These are phyloP conservation scores for Andrena flavipes DNA, from an alignment of 2,888 invertebrate genomes.

Conservation along the genomic window DNA sequence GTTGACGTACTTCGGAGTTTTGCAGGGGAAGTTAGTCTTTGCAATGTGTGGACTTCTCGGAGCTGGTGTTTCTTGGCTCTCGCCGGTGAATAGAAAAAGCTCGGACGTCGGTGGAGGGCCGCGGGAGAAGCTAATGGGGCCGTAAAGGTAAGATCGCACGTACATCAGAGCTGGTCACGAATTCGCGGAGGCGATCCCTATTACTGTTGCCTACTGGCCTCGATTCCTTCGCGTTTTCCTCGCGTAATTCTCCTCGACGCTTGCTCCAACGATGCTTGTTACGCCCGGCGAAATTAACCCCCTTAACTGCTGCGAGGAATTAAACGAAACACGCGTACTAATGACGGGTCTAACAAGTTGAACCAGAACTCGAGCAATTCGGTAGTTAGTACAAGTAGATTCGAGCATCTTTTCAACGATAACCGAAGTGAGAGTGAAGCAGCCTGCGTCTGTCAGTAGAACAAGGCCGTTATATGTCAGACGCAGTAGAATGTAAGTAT, in stretches of 20 bases:
- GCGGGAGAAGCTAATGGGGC: slow-evolving; percentile 54
- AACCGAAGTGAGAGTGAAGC: not conserved
- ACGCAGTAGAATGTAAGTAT: not conserved
- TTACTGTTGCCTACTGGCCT: slow-evolving; percentile 58
- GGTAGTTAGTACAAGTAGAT: too few species aligned
- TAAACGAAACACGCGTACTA: slow-evolving; percentile 1
- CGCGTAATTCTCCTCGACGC: slow-evolving; percentile 1
- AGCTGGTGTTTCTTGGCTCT: slow-evolving; percentile 10
- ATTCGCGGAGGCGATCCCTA: slow-evolving; percentile 54
- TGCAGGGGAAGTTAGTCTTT: too few species aligned
- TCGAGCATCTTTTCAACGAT: too few species aligned
- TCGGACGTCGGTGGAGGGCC: slow-evolving; percentile 9
- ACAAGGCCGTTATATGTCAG: not conserved
- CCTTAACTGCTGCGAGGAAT: not conserved
- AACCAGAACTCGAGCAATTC: too few species aligned
- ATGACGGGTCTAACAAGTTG: not conserved
- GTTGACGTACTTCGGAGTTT: not conserved
- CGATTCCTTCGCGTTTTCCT: slow-evolving; percentile 29
- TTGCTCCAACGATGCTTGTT: not conserved
- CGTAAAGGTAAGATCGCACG: slow-evolving; percentile 62
- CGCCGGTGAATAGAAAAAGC: too few species aligned
- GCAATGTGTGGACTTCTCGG: not conserved
- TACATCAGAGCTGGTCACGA: slow-evolving; percentile 34
- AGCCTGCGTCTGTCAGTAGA: not conserved
- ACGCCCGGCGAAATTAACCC: not conserved